Evolutionary conservation across 2,888 invertebrate species (phyloP).

Genomic region (Rotaria magnacalcarata): DNA sequence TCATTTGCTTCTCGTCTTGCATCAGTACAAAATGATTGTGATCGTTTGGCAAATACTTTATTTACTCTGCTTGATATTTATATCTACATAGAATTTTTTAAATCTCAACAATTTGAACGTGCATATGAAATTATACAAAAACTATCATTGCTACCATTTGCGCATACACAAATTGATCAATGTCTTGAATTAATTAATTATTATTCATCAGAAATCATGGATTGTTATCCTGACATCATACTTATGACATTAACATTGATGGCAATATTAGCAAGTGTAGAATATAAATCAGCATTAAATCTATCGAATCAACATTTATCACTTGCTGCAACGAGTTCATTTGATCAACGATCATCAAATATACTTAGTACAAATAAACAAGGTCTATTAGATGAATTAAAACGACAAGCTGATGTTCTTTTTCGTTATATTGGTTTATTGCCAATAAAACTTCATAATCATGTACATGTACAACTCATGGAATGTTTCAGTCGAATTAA

Average conservation of each 20-base stretch:
- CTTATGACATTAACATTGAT: slow-evolving; percentile 22
- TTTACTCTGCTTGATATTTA: slow-evolving; percentile 17
- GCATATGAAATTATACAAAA: slow-evolving; percentile 27
- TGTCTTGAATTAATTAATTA: slow-evolving; percentile 33
- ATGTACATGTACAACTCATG: slow-evolving; percentile 28
- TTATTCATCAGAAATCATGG: slow-evolving; percentile 6
- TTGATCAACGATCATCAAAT: slow-evolving; percentile 1
- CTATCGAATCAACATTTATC: neutral
- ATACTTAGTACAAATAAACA: neutral
- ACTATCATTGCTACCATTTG: slow-evolving; percentile 32
- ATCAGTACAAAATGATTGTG: neutral
- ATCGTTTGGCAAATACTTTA: neutral
- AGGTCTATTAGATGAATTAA: slow-evolving; percentile 32
- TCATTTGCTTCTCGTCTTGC: slow-evolving; percentile 7
- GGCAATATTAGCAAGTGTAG: slow-evolving; percentile 15
- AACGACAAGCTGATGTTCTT: slow-evolving; percentile 35
- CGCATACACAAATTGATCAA: slow-evolving; percentile 28
- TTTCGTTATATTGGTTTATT: slow-evolving; percentile 36
- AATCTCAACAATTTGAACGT: slow-evolving; percentile 9
- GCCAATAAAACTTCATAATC: slow-evolving; percentile 23
- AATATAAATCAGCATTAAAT: slow-evolving; percentile 3
- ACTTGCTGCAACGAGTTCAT: slow-evolving; percentile 7
- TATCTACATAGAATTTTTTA: slow-evolving; percentile 8
- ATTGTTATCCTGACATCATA: slow-evolving; percentile 33
- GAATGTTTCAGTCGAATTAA: slow-evolving; percentile 34